phyloP scores from a whole-genome alignment of 2,888 invertebrate species.

The Ptilodon capucinus region DNA sequence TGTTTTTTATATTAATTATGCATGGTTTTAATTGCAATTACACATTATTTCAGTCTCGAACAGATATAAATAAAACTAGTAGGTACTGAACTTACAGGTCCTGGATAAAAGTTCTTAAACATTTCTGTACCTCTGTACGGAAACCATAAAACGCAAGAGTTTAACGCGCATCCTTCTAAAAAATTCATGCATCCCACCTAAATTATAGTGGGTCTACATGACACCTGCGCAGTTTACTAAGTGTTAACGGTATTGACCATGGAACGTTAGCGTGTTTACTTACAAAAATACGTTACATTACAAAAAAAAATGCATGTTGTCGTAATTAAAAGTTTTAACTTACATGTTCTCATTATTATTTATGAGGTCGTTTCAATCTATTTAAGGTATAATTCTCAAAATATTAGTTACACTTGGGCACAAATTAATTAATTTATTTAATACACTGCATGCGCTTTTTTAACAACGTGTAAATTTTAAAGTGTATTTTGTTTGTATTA shows the following conservation, averaged over 20 bases:
- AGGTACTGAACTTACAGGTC: not conserved
- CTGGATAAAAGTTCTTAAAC: not conserved
- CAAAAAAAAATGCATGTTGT: no score
- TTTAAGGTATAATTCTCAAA: not conserved
- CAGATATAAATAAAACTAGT: not conserved
- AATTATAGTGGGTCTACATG: slow-evolving; percentile 44
- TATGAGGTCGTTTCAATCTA: not conserved
- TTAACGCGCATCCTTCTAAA: slow-evolving; percentile 44
- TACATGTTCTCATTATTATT: not conserved
- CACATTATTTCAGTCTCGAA: not conserved
- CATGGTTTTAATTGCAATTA: not conserved
- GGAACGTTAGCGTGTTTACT: slow-evolving; percentile 26
- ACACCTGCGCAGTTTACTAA: slow-evolving; percentile 46
- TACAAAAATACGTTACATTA: no score
- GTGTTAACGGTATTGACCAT: slow-evolving; percentile 30
- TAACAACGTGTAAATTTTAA: slow-evolving; percentile 1
- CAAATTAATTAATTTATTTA: not conserved
- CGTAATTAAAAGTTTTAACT: no score
- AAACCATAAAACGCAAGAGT: slow-evolving; percentile 35
- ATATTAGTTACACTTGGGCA: not conserved
- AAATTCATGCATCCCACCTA: slow-evolving; percentile 44
- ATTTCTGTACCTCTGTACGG: not conserved
- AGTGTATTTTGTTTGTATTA: not conserved
- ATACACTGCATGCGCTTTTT: slow-evolving; percentile 31
- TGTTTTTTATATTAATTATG: not conserved